phyloP scores from a whole-genome alignment of 1,140 invertebrate genomes.

The Solenopsis invicta region DNA sequence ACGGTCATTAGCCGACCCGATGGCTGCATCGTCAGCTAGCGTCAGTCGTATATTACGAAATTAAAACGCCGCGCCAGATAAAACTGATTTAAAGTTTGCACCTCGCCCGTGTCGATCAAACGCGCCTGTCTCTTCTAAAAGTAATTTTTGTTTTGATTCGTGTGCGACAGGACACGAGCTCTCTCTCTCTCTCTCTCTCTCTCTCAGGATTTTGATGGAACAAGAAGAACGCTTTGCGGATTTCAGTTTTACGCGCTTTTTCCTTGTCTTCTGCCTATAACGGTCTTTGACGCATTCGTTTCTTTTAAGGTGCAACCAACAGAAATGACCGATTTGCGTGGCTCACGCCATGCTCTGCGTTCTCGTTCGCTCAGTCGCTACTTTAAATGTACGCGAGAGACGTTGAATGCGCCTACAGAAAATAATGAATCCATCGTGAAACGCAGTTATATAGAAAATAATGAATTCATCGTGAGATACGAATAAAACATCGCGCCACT shows the following conservation, averaged over 20 bases:
- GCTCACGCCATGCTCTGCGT: conserved; percentile 19
- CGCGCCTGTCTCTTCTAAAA: neutral
- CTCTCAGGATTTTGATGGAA: conserved; percentile 1
- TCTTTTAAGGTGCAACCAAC: conserved; percentile 47
- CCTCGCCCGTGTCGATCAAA: neutral
- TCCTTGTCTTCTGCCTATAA: neutral
- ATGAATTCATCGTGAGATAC: conserved; percentile 33
- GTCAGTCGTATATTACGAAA: conserved; percentile 66
- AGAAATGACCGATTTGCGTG: conserved; percentile 58
- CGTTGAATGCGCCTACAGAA: conserved; percentile 20
- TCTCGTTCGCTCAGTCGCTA: conserved; percentile 14
- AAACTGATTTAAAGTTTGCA: conserved; percentile 67
- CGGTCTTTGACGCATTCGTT: conserved; percentile 13
- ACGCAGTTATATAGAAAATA: conserved; percentile 37
- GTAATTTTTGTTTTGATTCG: neutral
- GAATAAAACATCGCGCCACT: conserved; percentile 18
- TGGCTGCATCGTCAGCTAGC: conserved; percentile 68
- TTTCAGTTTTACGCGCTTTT: conserved; percentile 20
- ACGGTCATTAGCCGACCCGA: conserved; percentile 68
- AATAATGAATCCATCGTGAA: conserved; percentile 50
- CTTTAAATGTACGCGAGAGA: conserved; percentile 33
- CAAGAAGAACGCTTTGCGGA: neutral
- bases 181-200: too few species aligned
- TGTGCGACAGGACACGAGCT: too few species aligned
- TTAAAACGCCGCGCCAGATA: conserved; percentile 73